Percentiles rank a stretch among this genome's conserved stretches.
These are phyloP conservation scores for Osmerus mordax DNA, from an alignment of 2,113 vertebrate species.

Conservation along the genomic window DNA sequence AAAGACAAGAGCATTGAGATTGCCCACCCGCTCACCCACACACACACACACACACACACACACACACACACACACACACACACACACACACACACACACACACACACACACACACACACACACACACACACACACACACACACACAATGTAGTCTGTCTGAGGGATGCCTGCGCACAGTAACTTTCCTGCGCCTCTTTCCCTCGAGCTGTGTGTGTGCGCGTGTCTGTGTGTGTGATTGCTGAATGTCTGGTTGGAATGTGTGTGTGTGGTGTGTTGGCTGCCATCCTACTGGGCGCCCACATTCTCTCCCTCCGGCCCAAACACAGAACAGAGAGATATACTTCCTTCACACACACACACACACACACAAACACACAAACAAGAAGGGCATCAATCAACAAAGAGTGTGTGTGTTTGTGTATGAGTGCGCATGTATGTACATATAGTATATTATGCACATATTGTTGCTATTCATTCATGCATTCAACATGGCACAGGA, in stretches of 20 bases:
- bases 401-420: neutral
- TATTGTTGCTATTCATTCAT: neutral
- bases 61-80: neutral
- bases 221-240: slow-evolving; percentile 2
- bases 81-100: neutral
- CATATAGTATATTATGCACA: neutral
- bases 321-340: neutral
- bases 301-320: neutral
- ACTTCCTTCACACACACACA: neutral
- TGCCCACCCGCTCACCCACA: neutral
- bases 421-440: neutral
- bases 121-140: neutral
- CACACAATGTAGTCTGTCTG: neutral
- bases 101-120: neutral
- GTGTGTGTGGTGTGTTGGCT: neutral
- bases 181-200: neutral
- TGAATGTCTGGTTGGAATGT: neutral
- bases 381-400: neutral
- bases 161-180: neutral
- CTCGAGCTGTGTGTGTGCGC: neutral
- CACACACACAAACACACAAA: neutral
- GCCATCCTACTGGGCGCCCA: neutral
- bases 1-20: neutral
- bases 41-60: neutral
- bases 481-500: neutral